Evolutionary conservation across 2,113 vertebrate genomes (phyloP).

Genomic region (Chunga burmeisteri): DNA sequence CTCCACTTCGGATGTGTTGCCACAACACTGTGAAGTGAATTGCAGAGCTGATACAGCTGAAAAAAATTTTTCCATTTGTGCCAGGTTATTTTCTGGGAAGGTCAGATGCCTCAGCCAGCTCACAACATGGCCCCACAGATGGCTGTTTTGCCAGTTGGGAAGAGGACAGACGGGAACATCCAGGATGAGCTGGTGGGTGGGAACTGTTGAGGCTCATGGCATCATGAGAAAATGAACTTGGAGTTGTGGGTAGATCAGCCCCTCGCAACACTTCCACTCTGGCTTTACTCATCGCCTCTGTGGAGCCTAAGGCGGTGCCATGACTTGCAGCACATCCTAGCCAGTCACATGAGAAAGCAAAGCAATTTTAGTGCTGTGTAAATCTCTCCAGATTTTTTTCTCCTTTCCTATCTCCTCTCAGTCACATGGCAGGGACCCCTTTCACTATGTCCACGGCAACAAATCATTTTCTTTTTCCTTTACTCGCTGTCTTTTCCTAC

Average conservation of each 20-base stretch:
- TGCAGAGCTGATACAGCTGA: neutral
- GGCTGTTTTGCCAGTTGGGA: accelerated
- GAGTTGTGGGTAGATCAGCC: neutral
- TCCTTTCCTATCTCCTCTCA: neutral
- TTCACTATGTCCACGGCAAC: neutral
- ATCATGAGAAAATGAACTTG: neutral
- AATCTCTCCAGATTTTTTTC: neutral
- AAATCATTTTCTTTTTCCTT: neutral
- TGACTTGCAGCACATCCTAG: neutral
- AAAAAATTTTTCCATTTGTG: neutral
- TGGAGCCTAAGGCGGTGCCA: neutral
- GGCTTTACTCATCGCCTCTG: accelerated
- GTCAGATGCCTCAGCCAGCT: neutral
- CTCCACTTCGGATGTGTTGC: neutral
- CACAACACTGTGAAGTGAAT: slow-evolving; percentile 1
- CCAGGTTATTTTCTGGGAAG: neutral
- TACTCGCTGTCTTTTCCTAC: neutral
- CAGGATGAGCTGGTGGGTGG: neutral
- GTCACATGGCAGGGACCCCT: accelerated
- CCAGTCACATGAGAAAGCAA: neutral
- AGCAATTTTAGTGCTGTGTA: neutral
- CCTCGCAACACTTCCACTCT: neutral
- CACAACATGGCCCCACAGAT: neutral
- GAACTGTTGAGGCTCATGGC: neutral
- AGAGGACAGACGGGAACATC: neutral